Evolutionary conservation across 2,888 invertebrate species (phyloP), one percentile per base, ranked within the genome.

Genomic region (Bursaphelenchus okinawaensis): DNA sequence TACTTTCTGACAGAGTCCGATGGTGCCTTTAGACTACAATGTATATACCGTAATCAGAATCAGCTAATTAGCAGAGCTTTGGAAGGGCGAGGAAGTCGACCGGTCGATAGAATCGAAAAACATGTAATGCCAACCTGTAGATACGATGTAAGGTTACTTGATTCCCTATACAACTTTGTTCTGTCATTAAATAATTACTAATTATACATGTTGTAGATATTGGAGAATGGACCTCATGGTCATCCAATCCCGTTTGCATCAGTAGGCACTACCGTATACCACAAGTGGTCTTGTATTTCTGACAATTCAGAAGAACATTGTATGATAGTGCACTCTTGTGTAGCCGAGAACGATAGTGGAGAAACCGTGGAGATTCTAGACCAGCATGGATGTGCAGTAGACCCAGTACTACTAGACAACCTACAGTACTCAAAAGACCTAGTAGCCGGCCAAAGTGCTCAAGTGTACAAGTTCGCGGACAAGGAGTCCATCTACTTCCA

Each of bases 391-490:
- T 80, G 80, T 60, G 73, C 80, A 0, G 74, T 75, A 7, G 80
- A 80, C 66, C 75, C 67, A 67, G 71, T 68, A 58, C 69, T 80
- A 9, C 70, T 80, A 28, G 75, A 71, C 65, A 80, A 80, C 60
- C 70, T 80, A 58, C 73, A 74, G n/a, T 80, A 80, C 69, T 69
- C 73, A 0, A 63, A 63, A 19, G 79, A 77, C 56, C 64, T 78
- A n/a, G 73, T 70, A 9, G 78, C 78, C 26, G 78, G 77, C 3
- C 77, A 78, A 61, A 24, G 69, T 9, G 76, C 77, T n/a, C 73
- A 74, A 60, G 79, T 80, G 2, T 80, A 77, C 75, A 80, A 80
- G 66, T 80, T 78, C 57, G 80, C 80, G 12, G 80, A 80, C 56
- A 75, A 77, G 55, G 73, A 76, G 3, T 75, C 76, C 1, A 69